A percentile compares a stretch with the other conserved stretches of the same genome.
Conservation (phyloP, 2,888 invertebrate species). For the Drosophila demipolita region DNA sequence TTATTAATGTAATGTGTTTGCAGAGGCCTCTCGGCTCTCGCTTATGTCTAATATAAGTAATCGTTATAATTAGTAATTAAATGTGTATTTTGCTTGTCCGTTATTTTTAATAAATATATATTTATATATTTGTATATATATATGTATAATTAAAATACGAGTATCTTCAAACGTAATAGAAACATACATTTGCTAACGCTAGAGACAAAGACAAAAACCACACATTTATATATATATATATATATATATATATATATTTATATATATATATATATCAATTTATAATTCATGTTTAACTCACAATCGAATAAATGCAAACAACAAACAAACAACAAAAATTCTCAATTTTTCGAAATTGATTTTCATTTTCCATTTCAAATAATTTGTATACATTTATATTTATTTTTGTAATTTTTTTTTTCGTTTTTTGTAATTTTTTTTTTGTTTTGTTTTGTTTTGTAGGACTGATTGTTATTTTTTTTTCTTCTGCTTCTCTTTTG, state of each 20-base stretch:
- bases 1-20: slow-evolving; percentile 65
- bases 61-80: slow-evolving; percentile 66
- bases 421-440: background rate
- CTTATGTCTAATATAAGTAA: slow-evolving; percentile 64
- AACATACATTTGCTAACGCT: slow-evolving; percentile 41
- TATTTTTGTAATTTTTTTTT: background rate
- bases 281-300: slow-evolving; percentile 2
- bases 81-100: slow-evolving; percentile 35
- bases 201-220: slow-evolving; percentile 57
- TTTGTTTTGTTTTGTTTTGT: background rate
- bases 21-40: slow-evolving; percentile 38
- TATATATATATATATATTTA: slow-evolving; percentile 4
- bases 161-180: slow-evolving; percentile 58
- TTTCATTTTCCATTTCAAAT: background rate
- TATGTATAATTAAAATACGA: slow-evolving; percentile 51
- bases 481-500: slow-evolving; percentile 25
- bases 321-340: slow-evolving; percentile 6
- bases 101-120: slow-evolving; percentile 26
- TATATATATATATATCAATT: slow-evolving; percentile 3
- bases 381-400: background rate
- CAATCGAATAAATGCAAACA: slow-evolving; percentile 7
- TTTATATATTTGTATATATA: slow-evolving; percentile 8
- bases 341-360: background rate
- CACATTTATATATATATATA: slow-evolving; percentile 26
- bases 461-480: slow-evolving; percentile 3